Conservation (phyloP, 2,888 invertebrate species). For the Aphodius sticticus region DNA sequence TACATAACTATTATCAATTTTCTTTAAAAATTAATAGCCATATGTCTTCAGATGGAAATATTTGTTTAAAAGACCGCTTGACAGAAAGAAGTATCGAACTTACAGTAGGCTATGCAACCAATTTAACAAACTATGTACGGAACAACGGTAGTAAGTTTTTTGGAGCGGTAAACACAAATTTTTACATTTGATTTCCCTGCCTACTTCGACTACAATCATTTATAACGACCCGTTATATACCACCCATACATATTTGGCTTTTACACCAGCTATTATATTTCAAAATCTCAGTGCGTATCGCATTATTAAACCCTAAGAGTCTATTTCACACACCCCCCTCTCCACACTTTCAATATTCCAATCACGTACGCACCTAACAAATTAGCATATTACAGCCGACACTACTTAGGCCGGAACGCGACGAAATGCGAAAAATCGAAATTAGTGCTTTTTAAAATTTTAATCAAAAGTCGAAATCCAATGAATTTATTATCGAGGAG, state of each 20-base stretch:
- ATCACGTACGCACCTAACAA: slow-evolving; percentile 16
- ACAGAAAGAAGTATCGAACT: too few species aligned
- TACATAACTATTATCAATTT: too few species aligned
- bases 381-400: slow-evolving; percentile 25
- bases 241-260: not conserved
- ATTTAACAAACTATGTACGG: not conserved
- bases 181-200: too few species aligned
- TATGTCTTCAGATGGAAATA: too few species aligned
- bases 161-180: not conserved
- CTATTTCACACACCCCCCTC: too few species aligned
- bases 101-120: too few species aligned
- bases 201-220: too few species aligned
- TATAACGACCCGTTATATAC: not conserved
- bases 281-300: too few species aligned
- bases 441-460: slow-evolving; percentile 39
- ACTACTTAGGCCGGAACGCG: slow-evolving; percentile 12
- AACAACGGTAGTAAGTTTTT: not conserved
- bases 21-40: too few species aligned
- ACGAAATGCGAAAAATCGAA: slow-evolving; percentile 14
- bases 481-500: slow-evolving; percentile 38
- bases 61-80: too few species aligned
- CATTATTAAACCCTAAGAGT: not conserved
- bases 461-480: slow-evolving; percentile 41
- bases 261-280: slow-evolving; percentile 7
- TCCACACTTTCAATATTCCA: too few species aligned